Base-by-base conservation (phyloP, 2,113 vertebrate genomes). In the Trematocara marginatum region DNA sequence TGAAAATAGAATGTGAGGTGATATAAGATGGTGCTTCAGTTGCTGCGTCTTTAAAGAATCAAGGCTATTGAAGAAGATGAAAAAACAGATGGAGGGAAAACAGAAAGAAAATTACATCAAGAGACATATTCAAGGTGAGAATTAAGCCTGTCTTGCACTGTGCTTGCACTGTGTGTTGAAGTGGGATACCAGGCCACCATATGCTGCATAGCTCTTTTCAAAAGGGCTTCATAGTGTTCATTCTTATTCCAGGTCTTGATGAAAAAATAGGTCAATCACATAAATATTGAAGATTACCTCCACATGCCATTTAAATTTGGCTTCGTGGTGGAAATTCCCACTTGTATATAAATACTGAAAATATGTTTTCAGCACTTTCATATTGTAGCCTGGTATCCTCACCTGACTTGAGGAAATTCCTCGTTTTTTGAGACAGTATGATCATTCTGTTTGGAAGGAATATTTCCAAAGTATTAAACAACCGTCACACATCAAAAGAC, bases 231-330 rank as follows among this genome's bases (percentile, higher is more conserved):
- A 78, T 15, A 78, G 40, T 18, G 51, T 23, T 79, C 54, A 83
- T 83, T 89, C 38, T 78, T 74, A 86, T 83, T 89, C 53, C 9
- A 85, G 61, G 69, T 80, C 34, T 49, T 90, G 51, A 87, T 86
- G 81, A 90, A 66, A 85, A 86, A 49, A 89, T 80, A 81, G 81
- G 87, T 83, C 59, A 91, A 69, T 90, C 61, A 86, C 38, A 78
- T 20, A 87, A 61, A 89, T 61, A 78, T 52, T 71, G 52, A 79
- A 87, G 76, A 89, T 89, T 85, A 57, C 61, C 35, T 91, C 54
- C 45, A 51, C 45, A 76, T 29, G 61, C 23, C 26, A 61, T 31
- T 74, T 57, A 49, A 89, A 79, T 31, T 84, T 18, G 85, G 53
- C 74, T 76, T 51, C 74, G 26, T 56, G 31, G 29, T 49, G 54